Evolutionary conservation across 2,113 vertebrate genomes (phyloP), one percentile per base, ranked within the genome.

Genomic region (Redunca redunca): DNA sequence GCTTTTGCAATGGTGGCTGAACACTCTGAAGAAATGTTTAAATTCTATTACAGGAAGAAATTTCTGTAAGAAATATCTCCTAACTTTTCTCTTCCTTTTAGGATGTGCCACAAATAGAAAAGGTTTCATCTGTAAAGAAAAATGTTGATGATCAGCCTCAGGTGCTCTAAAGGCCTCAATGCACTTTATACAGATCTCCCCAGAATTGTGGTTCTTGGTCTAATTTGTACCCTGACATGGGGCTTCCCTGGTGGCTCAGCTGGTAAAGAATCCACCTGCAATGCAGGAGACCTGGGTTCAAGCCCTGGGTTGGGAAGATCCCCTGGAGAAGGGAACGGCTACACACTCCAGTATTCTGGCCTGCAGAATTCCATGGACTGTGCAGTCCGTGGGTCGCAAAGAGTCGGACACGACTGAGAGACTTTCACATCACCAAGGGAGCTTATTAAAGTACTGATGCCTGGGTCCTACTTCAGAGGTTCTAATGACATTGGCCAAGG

Each of bases 141-240:
- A 92, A 74, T 46, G 90, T 0, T 92, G 60, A 96, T 74, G 30
- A 48, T 77, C 28, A 77, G 50, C 26, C 26, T 48, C 12, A 58
- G 77, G 36, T 71, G 12, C 26, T 55, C 25, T 21, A 16, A 90
- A 84, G 67, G 3, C 26, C 48, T 87, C 46, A 53, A 1, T 23
- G 67, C 46, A 84, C 36, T 97, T 91, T 88, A 50, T 86, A 83
- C 43, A 85, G 30, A 81, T 88, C 57, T 30, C 33, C 15, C 23
- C 16, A 74, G 28, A 77, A 88, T 26, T 46, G 13, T 77, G 15
- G 74, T 55, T 91, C 43, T 62, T 64, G 74, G 84, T 58, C 78
- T 55, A 81, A 64, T 46, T 36, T 67, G 48, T 7, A 83, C 53
- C 5, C 17, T 57, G 50, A 5, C 81, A 78, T 92, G n/a, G 67